Base-by-base conservation (phyloP, 2,797 vertebrate species). In the Alectoris magna region DNA sequence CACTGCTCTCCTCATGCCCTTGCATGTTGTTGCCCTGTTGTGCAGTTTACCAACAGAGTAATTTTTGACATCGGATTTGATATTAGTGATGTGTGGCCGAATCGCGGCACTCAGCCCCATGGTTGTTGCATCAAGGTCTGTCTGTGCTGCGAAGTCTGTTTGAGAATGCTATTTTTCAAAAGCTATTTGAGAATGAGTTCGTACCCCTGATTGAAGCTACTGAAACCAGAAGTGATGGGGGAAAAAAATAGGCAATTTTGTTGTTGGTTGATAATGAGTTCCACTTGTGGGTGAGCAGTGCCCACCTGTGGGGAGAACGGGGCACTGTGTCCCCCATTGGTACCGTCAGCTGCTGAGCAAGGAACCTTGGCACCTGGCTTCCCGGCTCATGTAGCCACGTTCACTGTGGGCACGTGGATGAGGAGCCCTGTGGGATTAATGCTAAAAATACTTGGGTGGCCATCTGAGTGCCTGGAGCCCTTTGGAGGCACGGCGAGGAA, bases 361-460 rank as follows among this genome's bases (percentile, higher is more conserved):
- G 48, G 75, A 2, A 15, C 59, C 36, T 67, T 15, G 63, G 63
- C 44, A 43, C 2, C 13, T 19, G 51, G 58, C 13, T 5, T 27
- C 66, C 70, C 1, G 3, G 67, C 14, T 64, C 38, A 34, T 19
- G 27, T 73, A 60, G 77, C 26, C 26, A 0, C 0, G 3, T 72
- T 80, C 31, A 16, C 59, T 82, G 21, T 10, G n/a, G 69, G 56
- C 11, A 6, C 58, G 38, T 49, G 38, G 92, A 67, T 0, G 0
- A 87, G 77, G 92, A 88, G 68, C 82, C 87, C 89, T 53, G 58
- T 60, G 89, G 75, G 55, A 88, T 79, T 73, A 73, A 84, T 90
- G 79, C 84, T 97, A 95, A 97, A 97, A 97, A 96, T 94, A 95
- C 44, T 49, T 56, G 91, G 87, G 82, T 88, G 90, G 74, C 94